Base-by-base conservation (phyloP, 2,888 invertebrate species). In the Tipula lateralis region DNA sequence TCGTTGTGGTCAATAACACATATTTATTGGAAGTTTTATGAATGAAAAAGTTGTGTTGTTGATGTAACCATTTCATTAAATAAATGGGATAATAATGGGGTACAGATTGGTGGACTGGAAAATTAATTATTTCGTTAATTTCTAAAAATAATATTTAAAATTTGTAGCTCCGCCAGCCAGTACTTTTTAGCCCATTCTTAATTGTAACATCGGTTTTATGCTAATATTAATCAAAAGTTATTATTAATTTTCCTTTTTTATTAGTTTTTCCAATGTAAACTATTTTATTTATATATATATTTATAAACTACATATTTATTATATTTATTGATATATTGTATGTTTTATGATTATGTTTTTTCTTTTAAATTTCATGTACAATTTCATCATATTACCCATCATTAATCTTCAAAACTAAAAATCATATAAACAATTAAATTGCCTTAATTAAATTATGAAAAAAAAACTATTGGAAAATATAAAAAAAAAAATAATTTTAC, bases 401-500 rank as follows among this genome's bases (percentile, higher is more conserved):
- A 50, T 29, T 24, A 36, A 83, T 24, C 36, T 36, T 84, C 44
- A 50, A 29, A 29, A 29, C 16, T 29, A 83, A 83, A 83, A 39
- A 36, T 36, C 16, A 36, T 36, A 36, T 4, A 34, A 83, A 30
- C 3, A 83, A 30, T 13, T 16, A 66, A 66, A 84, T 32, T 84
- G 29, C 29, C 16, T 66, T 80, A 30, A n/a, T 66, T n/a, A 30
- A 50, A 36, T 16, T 82, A 29, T 16, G 12, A 50, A 80, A 84
- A 32, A 29, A 84, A 84, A 84, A 12, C 44, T 29, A 50, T 66
- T 66, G 66, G 66, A 84, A 44, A 82, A 30, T 82, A 24, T 66
- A 82, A 82, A 82, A 82, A 82, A 12, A 82, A 30, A 84, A 83
- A 83, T 84, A 30, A 84, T 82, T 30, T 50, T 66, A 85, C 88